Conservation (phyloP, 2,888 invertebrate genomes). For the Elysia crispata region DNA sequence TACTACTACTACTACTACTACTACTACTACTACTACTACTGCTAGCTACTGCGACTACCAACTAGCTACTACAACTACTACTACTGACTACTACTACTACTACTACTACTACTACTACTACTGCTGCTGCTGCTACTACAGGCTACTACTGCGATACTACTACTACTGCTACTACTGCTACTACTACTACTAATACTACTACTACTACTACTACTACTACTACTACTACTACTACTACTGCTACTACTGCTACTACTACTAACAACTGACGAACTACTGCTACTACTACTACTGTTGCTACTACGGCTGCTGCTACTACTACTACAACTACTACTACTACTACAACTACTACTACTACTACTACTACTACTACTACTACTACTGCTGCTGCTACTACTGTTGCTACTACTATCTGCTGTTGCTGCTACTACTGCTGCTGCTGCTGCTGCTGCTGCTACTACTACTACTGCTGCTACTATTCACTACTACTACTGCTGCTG, state of each 20-base stretch:
- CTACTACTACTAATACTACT: too few relatives aligned
- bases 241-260: too few relatives aligned
- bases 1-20: background rate
- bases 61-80: background rate
- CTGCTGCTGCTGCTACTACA: too few relatives aligned
- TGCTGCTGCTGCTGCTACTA: slow-evolving; percentile 9
- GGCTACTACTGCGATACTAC: too few relatives aligned
- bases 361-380: slow-evolving; percentile 22
- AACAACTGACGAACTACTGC: too few relatives aligned
- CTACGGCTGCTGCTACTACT: too few relatives aligned
- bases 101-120: too few relatives aligned
- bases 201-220: too few relatives aligned
- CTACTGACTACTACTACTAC: background rate
- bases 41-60: too few relatives aligned
- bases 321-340: slow-evolving; percentile 23
- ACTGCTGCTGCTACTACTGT: slow-evolving; percentile 17
- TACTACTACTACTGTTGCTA: too few relatives aligned
- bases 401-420: background rate
- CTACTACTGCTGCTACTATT: slow-evolving; percentile 11
- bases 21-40: slow-evolving; percentile 13
- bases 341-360: slow-evolving; percentile 26
- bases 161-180: too few relatives aligned
- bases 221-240: too few relatives aligned
- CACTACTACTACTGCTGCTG: slow-evolving; percentile 14
- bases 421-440: background rate